phyloP scores from a whole-genome alignment of 2,888 invertebrate species.

The Clivina fossor region DNA sequence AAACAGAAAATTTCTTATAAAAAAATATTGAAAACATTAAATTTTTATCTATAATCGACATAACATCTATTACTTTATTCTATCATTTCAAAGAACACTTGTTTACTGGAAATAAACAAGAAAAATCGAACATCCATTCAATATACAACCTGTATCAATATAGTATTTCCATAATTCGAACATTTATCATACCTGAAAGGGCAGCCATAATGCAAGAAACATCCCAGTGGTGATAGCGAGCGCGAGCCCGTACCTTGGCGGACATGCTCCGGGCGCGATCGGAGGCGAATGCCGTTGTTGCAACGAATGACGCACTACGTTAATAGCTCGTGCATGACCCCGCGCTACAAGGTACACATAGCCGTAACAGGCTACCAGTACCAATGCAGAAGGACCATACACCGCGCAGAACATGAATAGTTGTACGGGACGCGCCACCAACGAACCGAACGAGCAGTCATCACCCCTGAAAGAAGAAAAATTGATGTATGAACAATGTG shows the following conservation, averaged over 20 bases:
- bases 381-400: conserved; percentile 62
- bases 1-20: too few species aligned
- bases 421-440: conserved; percentile 58
- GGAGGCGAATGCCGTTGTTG: conserved; percentile 51
- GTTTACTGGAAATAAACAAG: too few species aligned
- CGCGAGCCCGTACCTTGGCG: conserved; percentile 63
- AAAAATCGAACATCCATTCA: too few species aligned
- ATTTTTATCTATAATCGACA: too few species aligned
- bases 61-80: too few species aligned
- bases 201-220: conserved; percentile 63
- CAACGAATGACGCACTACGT: conserved; percentile 61
- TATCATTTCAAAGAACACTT: too few species aligned
- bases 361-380: conserved; percentile 62
- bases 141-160: too few species aligned
- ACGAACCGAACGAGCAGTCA: conserved; percentile 56
- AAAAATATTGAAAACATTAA: too few species aligned
- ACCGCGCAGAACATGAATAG: conserved; percentile 61
- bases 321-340: conserved; percentile 64
- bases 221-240: conserved; percentile 64
- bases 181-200: conserved; percentile 58
- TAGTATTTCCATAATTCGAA: too few species aligned
- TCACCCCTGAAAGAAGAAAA: conserved; percentile 48
- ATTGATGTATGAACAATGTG: not conserved
- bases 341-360: conserved; percentile 66
- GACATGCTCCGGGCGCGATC: conserved; percentile 44